Evolutionary conservation across 2,888 invertebrate genomes (phyloP).

Genomic region (Notodonta ziczac): DNA sequence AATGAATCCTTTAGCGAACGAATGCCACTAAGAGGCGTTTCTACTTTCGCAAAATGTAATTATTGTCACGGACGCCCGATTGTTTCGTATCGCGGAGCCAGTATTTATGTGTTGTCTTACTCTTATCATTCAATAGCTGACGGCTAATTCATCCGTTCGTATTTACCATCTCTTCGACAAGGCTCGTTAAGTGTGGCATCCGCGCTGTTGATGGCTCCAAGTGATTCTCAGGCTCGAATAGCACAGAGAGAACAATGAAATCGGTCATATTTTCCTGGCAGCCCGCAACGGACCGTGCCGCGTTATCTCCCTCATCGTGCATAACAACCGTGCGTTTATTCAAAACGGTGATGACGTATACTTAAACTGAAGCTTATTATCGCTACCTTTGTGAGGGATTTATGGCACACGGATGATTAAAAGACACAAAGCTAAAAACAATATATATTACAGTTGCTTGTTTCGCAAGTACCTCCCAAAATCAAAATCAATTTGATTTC

Average conservation of each 20-base stretch:
- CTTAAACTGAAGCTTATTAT: constrained; percentile 74
- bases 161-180: constrained; percentile 82
- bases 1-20: constrained; percentile 10
- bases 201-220: constrained; percentile 80
- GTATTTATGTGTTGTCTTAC: constrained; percentile 57
- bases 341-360: constrained; percentile 70
- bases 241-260: constrained; percentile 80
- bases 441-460: too few species aligned
- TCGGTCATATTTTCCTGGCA: constrained; percentile 83
- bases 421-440: constrained; percentile 18
- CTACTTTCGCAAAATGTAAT: constrained; percentile 29
- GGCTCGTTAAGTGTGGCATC: constrained; percentile 82
- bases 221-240: constrained; percentile 80
- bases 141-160: constrained; percentile 78
- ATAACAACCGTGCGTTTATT: constrained; percentile 77
- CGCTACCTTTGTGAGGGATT: constrained; percentile 67
- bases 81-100: constrained; percentile 61
- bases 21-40: constrained; percentile 17
- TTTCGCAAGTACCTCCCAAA: too few species aligned
- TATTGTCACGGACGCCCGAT: constrained; percentile 62
- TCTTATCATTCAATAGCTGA: constrained; percentile 76
- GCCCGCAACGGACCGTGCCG: constrained; percentile 76
- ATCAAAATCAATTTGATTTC: neutral
- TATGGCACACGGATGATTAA: constrained; percentile 37
- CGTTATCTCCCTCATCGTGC: constrained; percentile 76